Evolutionary conservation across 2,113 vertebrate species (phyloP).

Genomic region (Miniopterus natalensis): DNA sequence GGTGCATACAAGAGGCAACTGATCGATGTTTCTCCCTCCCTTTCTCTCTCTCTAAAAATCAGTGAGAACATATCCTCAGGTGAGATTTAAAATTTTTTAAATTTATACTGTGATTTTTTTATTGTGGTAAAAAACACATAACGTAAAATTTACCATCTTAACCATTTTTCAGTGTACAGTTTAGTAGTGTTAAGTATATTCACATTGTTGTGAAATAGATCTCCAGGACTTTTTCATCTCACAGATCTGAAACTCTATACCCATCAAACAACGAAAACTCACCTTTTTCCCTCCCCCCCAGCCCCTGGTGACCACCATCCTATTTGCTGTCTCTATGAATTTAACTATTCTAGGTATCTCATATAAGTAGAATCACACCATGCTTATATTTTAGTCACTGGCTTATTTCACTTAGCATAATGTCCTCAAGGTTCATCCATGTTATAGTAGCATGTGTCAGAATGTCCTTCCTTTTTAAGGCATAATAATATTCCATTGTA

Average conservation of each 20-base stretch:
- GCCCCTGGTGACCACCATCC: not conserved
- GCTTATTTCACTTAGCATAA: not conserved
- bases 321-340: not conserved
- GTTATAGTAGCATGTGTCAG: not conserved
- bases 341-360: not conserved
- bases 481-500: not conserved
- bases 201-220: not conserved
- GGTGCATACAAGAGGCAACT: not conserved
- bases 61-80: not conserved
- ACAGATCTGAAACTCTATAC: not conserved
- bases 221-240: not conserved
- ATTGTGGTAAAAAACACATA: not conserved
- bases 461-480: not conserved
- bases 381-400: not conserved
- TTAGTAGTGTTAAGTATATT: not conserved
- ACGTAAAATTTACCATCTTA: not conserved
- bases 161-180: not conserved
- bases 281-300: fast-evolving
- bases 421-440: not conserved
- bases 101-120: not conserved
- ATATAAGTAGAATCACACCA: not conserved
- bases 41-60: too few relatives aligned
- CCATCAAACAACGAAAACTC: not conserved
- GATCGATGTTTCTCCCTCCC: not conserved
- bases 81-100: not conserved